A percentile compares a stretch with the other conserved stretches of the same genome.
Conservation (phyloP, 2,797 vertebrate genomes). For the Acestrorhynchus altus region DNA sequence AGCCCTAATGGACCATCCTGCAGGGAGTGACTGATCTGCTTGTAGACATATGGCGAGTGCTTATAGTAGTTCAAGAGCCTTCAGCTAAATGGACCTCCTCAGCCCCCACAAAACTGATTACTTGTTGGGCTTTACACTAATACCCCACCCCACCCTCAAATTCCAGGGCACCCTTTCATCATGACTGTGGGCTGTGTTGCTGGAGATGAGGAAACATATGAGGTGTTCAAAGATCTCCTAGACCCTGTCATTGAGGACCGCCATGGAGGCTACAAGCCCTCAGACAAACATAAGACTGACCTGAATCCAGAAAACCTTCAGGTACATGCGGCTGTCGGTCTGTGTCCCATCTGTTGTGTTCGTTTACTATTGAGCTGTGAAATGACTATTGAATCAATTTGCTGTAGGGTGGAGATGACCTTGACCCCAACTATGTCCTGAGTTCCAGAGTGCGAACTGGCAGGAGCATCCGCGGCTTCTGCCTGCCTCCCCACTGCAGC, state of each 20-base stretch:
- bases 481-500: slow-evolving; percentile 95
- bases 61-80: background rate
- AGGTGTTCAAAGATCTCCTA: slow-evolving; percentile 86
- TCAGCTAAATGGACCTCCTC: background rate
- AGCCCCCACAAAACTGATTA: background rate
- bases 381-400: background rate
- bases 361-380: slow-evolving; percentile 8
- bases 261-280: slow-evolving; percentile 93
- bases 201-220: slow-evolving; percentile 92
- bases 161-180: slow-evolving; percentile 92
- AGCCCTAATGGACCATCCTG: background rate
- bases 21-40: background rate
- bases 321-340: slow-evolving; percentile 64
- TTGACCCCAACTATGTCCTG: slow-evolving; percentile 94
- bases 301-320: slow-evolving; percentile 87
- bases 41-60: background rate
- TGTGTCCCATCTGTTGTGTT: background rate
- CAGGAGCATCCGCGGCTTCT: slow-evolving; percentile 91
- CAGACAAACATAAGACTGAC: slow-evolving; percentile 93
- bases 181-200: slow-evolving; percentile 95
- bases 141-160: too few species aligned
- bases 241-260: slow-evolving; percentile 94
- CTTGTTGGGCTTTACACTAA: background rate
- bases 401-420: slow-evolving; percentile 91
- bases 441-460: slow-evolving; percentile 95